These are phyloP conservation scores for Drosophila subobscura DNA, from an alignment of 1,140 invertebrate species.

Conservation along the genomic window DNA sequence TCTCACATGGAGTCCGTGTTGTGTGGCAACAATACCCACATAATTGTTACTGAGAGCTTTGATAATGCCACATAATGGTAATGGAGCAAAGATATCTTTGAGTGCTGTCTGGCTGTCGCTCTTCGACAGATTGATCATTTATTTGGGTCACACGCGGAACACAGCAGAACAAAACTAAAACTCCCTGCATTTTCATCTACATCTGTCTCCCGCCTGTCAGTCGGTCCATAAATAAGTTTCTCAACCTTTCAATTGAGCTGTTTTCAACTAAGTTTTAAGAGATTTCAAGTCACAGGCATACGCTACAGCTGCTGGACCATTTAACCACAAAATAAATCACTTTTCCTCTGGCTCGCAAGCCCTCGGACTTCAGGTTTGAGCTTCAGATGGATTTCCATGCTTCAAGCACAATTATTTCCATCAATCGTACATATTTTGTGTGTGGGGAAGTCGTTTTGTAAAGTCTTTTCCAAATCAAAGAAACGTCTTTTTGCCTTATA, in stretches of 20 bases:
- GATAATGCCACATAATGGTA: constrained; percentile 50
- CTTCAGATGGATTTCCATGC: constrained; percentile 7
- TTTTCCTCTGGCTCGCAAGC: constrained; percentile 2
- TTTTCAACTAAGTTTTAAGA: constrained; percentile 26
- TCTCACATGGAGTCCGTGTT: constrained; percentile 9
- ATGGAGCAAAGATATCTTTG: constrained; percentile 21
- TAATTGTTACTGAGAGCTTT: constrained; percentile 55
- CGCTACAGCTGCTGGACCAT: constrained; percentile 27
- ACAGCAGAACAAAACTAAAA: constrained; percentile 26
- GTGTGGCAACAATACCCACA: constrained; percentile 50
- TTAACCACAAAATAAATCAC: constrained; percentile 44
- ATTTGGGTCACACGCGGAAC: constrained; percentile 27
- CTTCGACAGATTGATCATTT: constrained; percentile 54
- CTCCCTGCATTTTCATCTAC: constrained; percentile 30
- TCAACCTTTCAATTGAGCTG: constrained; percentile 40
- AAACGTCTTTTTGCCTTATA: constrained; percentile 65
- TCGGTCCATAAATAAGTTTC: constrained; percentile 38
- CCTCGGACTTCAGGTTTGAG: constrained; percentile 10
- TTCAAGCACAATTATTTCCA: constrained; percentile 12
- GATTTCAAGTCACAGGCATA: background rate
- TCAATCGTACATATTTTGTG: constrained; percentile 10
- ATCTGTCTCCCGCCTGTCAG: constrained; percentile 37
- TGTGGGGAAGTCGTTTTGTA: background rate
- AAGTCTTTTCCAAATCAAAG: constrained; percentile 70
- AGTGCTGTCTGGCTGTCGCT: constrained; percentile 35